Conservation (phyloP, 2,113 vertebrate genomes). For the Echinops telfairi region DNA sequence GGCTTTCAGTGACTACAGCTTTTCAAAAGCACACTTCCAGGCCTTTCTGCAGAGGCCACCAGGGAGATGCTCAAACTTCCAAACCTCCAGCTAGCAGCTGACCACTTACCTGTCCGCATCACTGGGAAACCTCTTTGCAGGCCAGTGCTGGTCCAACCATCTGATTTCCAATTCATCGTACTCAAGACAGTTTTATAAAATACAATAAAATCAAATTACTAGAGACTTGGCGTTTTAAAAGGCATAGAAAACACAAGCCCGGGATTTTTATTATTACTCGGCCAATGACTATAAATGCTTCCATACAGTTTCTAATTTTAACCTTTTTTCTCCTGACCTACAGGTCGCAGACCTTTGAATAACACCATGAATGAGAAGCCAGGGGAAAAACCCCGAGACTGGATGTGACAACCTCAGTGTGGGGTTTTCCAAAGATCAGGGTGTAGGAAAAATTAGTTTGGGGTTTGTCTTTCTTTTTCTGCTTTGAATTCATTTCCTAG, state of each 20-base stretch:
- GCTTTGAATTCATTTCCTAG: background rate
- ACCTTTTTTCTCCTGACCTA: background rate
- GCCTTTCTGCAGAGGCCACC: background rate
- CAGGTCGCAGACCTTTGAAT: background rate
- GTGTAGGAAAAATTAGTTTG: background rate
- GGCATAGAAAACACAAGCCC: background rate
- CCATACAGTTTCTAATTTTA: background rate
- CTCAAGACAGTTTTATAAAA: background rate
- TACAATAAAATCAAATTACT: background rate
- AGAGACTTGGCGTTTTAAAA: constrained; percentile 21
- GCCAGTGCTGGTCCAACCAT: background rate
- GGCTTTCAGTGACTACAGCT: background rate
- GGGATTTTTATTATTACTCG: background rate
- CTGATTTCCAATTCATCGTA: background rate
- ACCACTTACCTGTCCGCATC: background rate
- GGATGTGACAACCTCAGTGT: background rate
- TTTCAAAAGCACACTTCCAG: background rate
- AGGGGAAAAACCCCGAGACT: background rate
- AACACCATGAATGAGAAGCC: too few species aligned
- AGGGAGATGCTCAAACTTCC: background rate
- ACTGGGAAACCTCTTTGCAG: background rate
- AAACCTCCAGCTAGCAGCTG: background rate
- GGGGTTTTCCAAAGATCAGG: background rate
- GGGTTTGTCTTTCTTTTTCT: background rate
- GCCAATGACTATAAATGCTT: background rate